phyloP scores from a whole-genome alignment of 1,140 invertebrate species.

The Drosophila saltans region DNA sequence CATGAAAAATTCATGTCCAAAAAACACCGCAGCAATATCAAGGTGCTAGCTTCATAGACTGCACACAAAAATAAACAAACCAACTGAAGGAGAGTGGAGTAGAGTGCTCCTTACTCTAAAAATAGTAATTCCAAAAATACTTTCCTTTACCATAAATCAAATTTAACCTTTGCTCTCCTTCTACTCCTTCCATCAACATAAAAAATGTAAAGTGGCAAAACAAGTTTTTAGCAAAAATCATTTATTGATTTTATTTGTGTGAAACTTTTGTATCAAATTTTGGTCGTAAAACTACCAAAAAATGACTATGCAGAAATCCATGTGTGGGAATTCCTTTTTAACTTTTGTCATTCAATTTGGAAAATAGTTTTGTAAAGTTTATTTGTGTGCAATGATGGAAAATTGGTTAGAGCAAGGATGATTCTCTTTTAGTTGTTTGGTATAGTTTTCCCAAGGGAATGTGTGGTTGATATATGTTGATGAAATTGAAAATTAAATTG shows the following conservation, averaged over 20 bases:
- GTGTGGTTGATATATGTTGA: background rate
- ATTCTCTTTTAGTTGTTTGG: background rate
- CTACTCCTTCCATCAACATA: background rate
- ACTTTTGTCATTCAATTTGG: conserved; percentile 65
- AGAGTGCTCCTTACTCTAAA: background rate
- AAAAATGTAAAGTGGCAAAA: conserved; percentile 41
- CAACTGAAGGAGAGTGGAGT: background rate
- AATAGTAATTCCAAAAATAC: background rate
- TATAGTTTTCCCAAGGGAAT: background rate
- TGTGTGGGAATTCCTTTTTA: conserved; percentile 45
- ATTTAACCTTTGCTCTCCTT: conserved; percentile 22
- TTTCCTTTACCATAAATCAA: conserved; percentile 29
- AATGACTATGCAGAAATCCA: conserved; percentile 40
- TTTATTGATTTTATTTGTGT: conserved; percentile 69
- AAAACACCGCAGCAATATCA: conserved; percentile 44
- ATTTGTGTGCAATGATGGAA: background rate
- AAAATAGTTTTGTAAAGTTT: conserved; percentile 49
- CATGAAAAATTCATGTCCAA: conserved; percentile 74
- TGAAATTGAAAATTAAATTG: no score
- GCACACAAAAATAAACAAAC: conserved; percentile 17
- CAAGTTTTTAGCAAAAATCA: conserved; percentile 47
- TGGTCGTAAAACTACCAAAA: conserved; percentile 3
- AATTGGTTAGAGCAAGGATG: background rate
- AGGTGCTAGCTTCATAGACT: conserved; percentile 30
- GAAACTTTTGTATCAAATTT: conserved; percentile 42